phyloP scores from a whole-genome alignment of 2,888 invertebrate species.

The Syrista parreyssii region DNA sequence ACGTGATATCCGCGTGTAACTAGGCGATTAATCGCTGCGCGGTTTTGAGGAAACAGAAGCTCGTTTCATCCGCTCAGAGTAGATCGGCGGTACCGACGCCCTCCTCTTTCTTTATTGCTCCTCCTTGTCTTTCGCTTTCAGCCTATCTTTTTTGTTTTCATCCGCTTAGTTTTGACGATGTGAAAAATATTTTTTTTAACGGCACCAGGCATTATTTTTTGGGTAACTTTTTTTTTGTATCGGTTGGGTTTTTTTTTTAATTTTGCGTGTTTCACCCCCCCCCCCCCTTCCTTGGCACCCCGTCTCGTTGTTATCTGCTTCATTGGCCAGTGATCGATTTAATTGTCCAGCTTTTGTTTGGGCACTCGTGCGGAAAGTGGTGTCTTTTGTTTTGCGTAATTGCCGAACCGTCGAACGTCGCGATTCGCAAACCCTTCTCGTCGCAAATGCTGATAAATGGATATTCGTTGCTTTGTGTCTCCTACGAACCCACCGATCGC shows the following conservation, averaged over 20 bases:
- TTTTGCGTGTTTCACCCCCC: background rate
- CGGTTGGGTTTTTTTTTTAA: background rate
- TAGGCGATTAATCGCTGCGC: too few species aligned
- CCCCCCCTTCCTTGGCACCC: background rate
- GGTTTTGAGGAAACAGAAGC: too few species aligned
- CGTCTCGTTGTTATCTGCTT: background rate
- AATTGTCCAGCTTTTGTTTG: background rate
- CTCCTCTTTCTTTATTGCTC: too few species aligned
- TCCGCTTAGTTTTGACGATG: too few species aligned
- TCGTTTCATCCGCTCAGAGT: too few species aligned
- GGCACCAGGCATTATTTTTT: too few species aligned
- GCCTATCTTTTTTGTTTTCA: too few species aligned
- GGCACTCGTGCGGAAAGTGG: background rate
- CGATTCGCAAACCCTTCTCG: background rate
- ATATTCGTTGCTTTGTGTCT: background rate
- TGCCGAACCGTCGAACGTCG: background rate
- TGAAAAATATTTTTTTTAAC: too few species aligned
- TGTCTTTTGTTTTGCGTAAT: background rate
- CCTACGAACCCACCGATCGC: background rate
- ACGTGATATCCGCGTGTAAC: too few species aligned
- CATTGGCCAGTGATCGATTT: background rate
- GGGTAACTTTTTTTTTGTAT: too few species aligned
- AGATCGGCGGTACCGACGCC: too few species aligned
- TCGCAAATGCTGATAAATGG: background rate
- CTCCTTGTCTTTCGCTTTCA: too few species aligned